phyloP scores from a whole-genome alignment of 2,888 invertebrate genomes.

The Caenorhabditis drosophilae region DNA sequence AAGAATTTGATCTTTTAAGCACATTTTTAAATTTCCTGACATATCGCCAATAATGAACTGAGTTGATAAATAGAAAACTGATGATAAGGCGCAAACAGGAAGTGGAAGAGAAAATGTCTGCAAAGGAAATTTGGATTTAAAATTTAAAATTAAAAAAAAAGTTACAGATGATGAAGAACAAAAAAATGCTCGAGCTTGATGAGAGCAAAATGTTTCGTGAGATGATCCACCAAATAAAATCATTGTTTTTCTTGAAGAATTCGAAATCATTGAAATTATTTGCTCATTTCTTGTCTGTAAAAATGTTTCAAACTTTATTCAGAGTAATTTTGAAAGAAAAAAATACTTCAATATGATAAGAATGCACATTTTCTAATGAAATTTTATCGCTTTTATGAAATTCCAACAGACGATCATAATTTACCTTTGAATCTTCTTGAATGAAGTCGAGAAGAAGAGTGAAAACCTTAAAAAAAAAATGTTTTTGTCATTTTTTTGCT shows the following conservation, averaged over 20 bases:
- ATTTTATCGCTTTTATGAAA: constrained; percentile 31
- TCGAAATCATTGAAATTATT: constrained; percentile 22
- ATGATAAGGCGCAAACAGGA: constrained; percentile 22
- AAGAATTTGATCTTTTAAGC: constrained; percentile 8
- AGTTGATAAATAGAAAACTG: constrained; percentile 15
- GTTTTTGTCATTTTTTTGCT: no score
- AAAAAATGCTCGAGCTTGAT: constrained; percentile 28
- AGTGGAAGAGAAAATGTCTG: constrained; percentile 20
- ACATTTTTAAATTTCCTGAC: constrained; percentile 26
- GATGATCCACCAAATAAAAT: constrained; percentile 27
- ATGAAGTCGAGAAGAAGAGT: constrained; percentile 16
- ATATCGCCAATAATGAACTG: constrained; percentile 27
- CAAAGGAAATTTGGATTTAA: no score
- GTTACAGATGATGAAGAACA: constrained; percentile 24
- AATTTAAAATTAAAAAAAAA: no score
- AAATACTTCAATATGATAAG: constrained; percentile 30
- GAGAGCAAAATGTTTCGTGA: constrained; percentile 34
- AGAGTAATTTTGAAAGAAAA: background rate
- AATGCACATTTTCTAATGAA: constrained; percentile 23
- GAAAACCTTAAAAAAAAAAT: constrained; percentile 12
- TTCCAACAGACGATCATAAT: constrained; percentile 32
- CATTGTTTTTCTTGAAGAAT: constrained; percentile 21
- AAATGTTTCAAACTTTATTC: background rate
- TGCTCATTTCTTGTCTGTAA: constrained; percentile 27
- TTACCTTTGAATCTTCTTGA: constrained; percentile 23